Evolutionary conservation across 2,113 vertebrate genomes (phyloP), one percentile per base, ranked within the genome.

Genomic region (Catharus fuscescens): DNA sequence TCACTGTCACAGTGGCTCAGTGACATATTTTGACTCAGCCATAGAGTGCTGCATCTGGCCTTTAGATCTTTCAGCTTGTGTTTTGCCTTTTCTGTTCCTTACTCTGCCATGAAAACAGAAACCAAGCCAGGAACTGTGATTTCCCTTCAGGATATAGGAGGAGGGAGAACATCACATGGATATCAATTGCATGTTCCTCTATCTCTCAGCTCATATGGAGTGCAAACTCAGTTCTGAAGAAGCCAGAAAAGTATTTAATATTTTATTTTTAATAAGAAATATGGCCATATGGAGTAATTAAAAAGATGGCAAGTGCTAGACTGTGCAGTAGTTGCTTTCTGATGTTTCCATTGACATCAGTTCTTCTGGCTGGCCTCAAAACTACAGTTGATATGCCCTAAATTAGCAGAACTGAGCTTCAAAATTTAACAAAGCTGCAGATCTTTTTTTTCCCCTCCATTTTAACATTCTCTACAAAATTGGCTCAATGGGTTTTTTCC

Each of bases 301-400:
- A 84, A 88, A 86, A 71, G 44, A 80, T 26, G 9, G 28, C 34
- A 83, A 95, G 28, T 45, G 34, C 69, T 80, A 82, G 64, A 59
- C 32, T 5, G 7, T 29, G 14, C 66, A 71, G 20, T 32, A 18
- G 18, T 83, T 88, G 42, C 59, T 83, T 94, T 80, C 45, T 74
- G 47, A 52, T 93, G 56, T 74, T 92, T 81, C 40, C 45, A 77
- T 32, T 93, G 87, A 36, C 34, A 77, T 65, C 28, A 60, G 24
- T 74, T 94, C 64, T 74, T 94, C 64, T 83, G 89, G 29, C 60
- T 89, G 77, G 60, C 85, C 64, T 80, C 69, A 86, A 83, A 80
- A 54, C 74, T 71, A 36, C 56, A n/a, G 71, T 14, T 72, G 64
- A 84, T 66, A 18, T 25, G 53, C 47, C 69, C 82, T 78, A 67